A percentile compares a stretch with the other conserved stretches of the same genome.
Conservation (phyloP, 2,888 invertebrate genomes). For the Notodromas monacha region DNA sequence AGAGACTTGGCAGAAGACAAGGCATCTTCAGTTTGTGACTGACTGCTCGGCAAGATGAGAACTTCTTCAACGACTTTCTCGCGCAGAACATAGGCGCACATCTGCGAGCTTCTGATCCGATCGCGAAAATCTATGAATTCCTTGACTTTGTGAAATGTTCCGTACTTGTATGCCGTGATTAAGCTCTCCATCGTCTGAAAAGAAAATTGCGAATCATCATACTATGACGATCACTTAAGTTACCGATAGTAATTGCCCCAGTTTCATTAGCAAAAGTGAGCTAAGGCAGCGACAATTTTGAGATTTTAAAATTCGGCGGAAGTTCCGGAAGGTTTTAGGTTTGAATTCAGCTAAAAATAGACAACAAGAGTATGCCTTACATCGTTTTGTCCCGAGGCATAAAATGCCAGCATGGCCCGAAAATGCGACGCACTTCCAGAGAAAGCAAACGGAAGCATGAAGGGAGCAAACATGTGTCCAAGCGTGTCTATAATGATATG, state of each 20-base stretch:
- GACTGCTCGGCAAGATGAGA: slow-evolving; percentile 19
- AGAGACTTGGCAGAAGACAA: neutral
- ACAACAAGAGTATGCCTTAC: slow-evolving; percentile 22
- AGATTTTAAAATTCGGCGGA: no score
- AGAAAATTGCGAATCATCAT: no score
- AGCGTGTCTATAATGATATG: slow-evolving; percentile 72
- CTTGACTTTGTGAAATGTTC: slow-evolving; percentile 63
- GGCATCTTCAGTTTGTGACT: slow-evolving; percentile 11
- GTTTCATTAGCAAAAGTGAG: no score
- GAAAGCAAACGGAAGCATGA: slow-evolving; percentile 35
- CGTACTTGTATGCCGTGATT: slow-evolving; percentile 68
- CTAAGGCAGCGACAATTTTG: no score
- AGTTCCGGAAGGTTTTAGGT: no score
- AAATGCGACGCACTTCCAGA: slow-evolving; percentile 31
- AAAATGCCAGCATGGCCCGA: slow-evolving; percentile 46
- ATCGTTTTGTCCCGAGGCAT: slow-evolving; percentile 56
- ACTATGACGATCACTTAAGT: no score
- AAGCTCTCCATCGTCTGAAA: slow-evolving; percentile 69
- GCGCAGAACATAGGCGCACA: slow-evolving; percentile 29
- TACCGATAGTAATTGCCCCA: no score
- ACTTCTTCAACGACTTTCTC: slow-evolving; percentile 37
- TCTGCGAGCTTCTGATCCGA: slow-evolving; percentile 42
- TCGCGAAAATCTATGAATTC: slow-evolving; percentile 58
- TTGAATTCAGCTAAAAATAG: no score
- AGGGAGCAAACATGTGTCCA: no score